Percentiles rank a stretch among this genome's conserved stretches.
phyloP scores from a whole-genome alignment of 2,888 invertebrate species.

The Acronicta alni region DNA sequence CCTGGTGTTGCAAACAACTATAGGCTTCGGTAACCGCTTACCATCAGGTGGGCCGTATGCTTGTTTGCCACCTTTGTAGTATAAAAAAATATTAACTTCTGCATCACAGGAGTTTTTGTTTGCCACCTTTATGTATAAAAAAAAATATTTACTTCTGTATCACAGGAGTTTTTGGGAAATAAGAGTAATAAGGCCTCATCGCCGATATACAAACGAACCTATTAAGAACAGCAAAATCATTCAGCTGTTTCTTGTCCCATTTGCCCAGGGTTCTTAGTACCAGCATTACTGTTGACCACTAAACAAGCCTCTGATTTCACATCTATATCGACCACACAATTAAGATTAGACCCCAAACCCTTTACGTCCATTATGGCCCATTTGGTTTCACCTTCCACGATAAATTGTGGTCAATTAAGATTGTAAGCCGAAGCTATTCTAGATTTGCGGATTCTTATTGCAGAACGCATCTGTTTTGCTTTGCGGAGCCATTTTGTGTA shows the following conservation, averaged over 20 bases:
- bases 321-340: constrained; percentile 63
- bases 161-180: no score
- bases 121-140: no score
- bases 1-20: no score
- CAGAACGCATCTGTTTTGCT: constrained; percentile 31
- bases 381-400: constrained; percentile 64
- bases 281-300: constrained; percentile 31
- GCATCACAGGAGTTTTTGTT: no score
- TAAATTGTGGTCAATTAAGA: constrained; percentile 69
- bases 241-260: constrained; percentile 24
- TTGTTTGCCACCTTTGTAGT: no score
- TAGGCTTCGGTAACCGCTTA: no score
- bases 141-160: no score
- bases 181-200: no score
- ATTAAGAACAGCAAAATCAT: constrained; percentile 17
- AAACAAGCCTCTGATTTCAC: constrained; percentile 52
- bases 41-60: no score
- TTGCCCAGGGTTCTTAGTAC: constrained; percentile 18
- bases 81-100: no score
- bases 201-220: no score
- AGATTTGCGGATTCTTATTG: constrained; percentile 41
- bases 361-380: constrained; percentile 63
- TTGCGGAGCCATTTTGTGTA: constrained; percentile 17
- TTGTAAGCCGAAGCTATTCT: constrained; percentile 51
- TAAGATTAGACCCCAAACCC: constrained; percentile 68